A percentile compares a stretch with the other conserved stretches of the same genome.
Conservation (phyloP, 2,797 vertebrate species). For the Diplodus puntazzo region DNA sequence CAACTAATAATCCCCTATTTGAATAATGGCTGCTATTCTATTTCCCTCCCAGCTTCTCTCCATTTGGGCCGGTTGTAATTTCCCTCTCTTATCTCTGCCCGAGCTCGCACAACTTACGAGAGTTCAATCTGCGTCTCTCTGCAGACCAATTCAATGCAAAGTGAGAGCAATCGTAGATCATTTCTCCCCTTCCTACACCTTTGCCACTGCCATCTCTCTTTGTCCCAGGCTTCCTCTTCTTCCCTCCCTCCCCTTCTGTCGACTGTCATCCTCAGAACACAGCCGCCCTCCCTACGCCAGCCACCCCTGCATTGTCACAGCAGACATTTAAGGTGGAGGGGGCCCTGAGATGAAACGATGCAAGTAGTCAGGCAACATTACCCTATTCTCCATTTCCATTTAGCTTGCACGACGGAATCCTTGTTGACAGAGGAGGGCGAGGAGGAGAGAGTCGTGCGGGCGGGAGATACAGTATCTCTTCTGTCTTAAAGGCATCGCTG, state of each 20-base stretch:
- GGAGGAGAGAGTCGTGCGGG: background rate
- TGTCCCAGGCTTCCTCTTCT: background rate
- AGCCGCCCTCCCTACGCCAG: constrained; percentile 2
- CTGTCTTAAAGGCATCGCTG: constrained; percentile 36
- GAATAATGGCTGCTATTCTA: constrained; percentile 75
- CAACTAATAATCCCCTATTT: constrained; percentile 77
- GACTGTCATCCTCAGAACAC: constrained; percentile 32
- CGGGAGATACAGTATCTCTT: constrained; percentile 14
- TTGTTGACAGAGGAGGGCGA: constrained; percentile 27
- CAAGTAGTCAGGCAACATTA: constrained; percentile 58
- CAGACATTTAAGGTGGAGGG: constrained; percentile 53
- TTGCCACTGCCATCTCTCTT: constrained; percentile 8
- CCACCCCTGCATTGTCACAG: constrained; percentile 48
- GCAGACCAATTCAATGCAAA: constrained; percentile 66
- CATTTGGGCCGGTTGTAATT: constrained; percentile 73
- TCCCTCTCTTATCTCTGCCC: constrained; percentile 63
- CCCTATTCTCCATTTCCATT: constrained; percentile 53
- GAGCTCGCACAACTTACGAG: constrained; percentile 60
- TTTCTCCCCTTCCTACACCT: constrained; percentile 37
- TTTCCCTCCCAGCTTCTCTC: constrained; percentile 67
- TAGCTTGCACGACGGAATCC: constrained; percentile 53
- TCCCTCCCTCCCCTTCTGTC: background rate
- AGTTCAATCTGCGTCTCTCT: constrained; percentile 71
- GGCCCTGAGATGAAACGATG: constrained; percentile 45
- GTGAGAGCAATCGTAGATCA: constrained; percentile 57